phyloP scores from a whole-genome alignment of 2,113 vertebrate genomes.

The Platanista minor region DNA sequence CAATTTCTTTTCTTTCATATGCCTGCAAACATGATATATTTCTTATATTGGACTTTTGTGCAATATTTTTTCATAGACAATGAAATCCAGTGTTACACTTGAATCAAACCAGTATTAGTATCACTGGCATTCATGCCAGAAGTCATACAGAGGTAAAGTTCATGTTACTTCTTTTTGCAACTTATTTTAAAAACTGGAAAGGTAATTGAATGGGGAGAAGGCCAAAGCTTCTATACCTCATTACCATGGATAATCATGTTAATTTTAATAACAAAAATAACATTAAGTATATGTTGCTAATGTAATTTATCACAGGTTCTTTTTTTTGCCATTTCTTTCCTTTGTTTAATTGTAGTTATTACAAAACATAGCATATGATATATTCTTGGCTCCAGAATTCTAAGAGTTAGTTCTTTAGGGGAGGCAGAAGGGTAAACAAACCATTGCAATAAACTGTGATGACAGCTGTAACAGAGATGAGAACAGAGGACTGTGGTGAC shows the following conservation, averaged over 20 bases:
- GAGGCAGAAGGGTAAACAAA: neutral
- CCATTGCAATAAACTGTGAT: neutral
- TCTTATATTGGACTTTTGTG: conserved; percentile 29
- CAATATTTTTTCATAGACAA: neutral
- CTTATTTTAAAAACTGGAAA: conserved; percentile 21
- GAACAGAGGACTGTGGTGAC: neutral
- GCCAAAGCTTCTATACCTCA: neutral
- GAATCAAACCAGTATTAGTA: neutral
- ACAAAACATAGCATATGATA: neutral
- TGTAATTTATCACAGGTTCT: conserved; percentile 3
- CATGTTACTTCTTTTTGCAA: neutral
- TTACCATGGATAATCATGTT: conserved; percentile 8
- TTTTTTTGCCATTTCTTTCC: neutral
- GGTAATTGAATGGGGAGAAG: neutral
- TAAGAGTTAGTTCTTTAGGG: neutral
- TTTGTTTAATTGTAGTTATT: conserved; percentile 1
- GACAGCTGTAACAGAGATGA: neutral
- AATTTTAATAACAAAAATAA: conserved; percentile 12
- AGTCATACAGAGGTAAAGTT: neutral
- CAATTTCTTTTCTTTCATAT: neutral
- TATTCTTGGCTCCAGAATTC: neutral
- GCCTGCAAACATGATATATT: neutral
- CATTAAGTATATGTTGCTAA: conserved; percentile 3
- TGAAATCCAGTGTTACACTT: neutral
- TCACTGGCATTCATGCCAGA: neutral